Evolutionary conservation across 2,888 invertebrate species (phyloP).

Genomic region (Altica lythri): DNA sequence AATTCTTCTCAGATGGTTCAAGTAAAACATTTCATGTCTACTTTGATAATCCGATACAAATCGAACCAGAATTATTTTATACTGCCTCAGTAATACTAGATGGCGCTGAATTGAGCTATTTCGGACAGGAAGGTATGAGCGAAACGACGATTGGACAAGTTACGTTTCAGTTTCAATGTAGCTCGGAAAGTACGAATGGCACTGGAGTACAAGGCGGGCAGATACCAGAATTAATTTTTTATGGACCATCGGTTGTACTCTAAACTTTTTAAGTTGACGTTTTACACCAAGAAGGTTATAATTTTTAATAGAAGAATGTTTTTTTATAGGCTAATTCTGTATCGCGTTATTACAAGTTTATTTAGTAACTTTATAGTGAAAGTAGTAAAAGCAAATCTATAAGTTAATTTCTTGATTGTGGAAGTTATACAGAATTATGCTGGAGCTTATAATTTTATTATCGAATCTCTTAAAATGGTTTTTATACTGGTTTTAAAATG

Average conservation of each 20-base stretch:
- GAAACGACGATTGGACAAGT: slow-evolving; percentile 92
- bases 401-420: no score
- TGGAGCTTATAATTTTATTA: no score
- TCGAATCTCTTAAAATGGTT: no score
- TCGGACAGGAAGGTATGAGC: slow-evolving; percentile 95
- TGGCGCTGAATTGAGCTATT: slow-evolving; percentile 92
- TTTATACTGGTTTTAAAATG: no score
- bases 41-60: slow-evolving; percentile 73
- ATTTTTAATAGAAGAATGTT: no score
- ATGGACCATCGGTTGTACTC: slow-evolving; percentile 70
- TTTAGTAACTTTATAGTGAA: no score
- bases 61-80: slow-evolving; percentile 17
- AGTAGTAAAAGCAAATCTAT: no score
- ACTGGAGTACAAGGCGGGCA: slow-evolving; percentile 97
- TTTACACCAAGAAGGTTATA: not conserved
- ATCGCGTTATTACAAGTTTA: no score
- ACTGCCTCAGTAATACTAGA: slow-evolving; percentile 89
- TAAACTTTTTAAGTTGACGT: not conserved
- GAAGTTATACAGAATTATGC: no score
- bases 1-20: slow-evolving; percentile 95
- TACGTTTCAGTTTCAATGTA: slow-evolving; percentile 96
- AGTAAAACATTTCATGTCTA: slow-evolving; percentile 94
- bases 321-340: no score
- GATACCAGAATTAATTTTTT: slow-evolving; percentile 95
- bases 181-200: slow-evolving; percentile 95